Evolutionary conservation across 2,797 vertebrate genomes (phyloP).

Genomic region (Cryptoprocta ferox): DNA sequence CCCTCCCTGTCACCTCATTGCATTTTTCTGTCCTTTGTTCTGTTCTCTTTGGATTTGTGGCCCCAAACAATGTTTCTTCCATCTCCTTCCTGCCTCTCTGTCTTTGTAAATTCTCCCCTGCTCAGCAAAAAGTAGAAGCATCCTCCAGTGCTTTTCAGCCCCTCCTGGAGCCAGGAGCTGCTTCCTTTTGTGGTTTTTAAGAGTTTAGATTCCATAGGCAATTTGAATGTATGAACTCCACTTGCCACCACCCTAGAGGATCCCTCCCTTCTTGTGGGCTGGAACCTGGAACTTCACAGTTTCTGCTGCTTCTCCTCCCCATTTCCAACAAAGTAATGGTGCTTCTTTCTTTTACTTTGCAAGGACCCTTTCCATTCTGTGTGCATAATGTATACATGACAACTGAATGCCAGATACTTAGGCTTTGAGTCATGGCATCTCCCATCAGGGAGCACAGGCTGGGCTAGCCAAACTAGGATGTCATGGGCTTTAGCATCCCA

Average conservation of each 20-base stretch:
- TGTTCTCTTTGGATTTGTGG: background rate
- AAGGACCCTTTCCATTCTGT: conserved; percentile 73
- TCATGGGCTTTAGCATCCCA: background rate
- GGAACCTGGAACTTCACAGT: conserved; percentile 82
- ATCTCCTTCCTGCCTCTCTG: conserved; percentile 58
- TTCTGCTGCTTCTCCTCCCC: conserved; percentile 79
- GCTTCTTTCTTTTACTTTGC: conserved; percentile 60
- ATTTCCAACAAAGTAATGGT: conserved; percentile 80
- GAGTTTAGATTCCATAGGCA: conserved; percentile 84
- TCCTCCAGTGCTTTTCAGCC: conserved; percentile 84
- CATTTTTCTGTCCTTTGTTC: background rate
- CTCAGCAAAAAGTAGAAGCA: conserved; percentile 82
- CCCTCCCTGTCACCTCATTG: background rate
- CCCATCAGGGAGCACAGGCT: background rate
- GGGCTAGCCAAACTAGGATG: background rate
- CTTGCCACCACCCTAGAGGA: conserved; percentile 83
- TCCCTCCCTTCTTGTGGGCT: conserved; percentile 84
- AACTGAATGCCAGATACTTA: background rate
- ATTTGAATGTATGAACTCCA: conserved; percentile 85
- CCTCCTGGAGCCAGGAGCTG: conserved; percentile 84
- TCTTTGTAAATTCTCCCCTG: conserved; percentile 84
- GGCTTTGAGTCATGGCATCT: background rate
- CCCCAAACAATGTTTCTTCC: conserved; percentile 66
- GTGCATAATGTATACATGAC: background rate
- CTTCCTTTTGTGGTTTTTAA: conserved; percentile 86